phyloP scores from a whole-genome alignment of 2,888 invertebrate genomes.

The Agrotis exclamationis region DNA sequence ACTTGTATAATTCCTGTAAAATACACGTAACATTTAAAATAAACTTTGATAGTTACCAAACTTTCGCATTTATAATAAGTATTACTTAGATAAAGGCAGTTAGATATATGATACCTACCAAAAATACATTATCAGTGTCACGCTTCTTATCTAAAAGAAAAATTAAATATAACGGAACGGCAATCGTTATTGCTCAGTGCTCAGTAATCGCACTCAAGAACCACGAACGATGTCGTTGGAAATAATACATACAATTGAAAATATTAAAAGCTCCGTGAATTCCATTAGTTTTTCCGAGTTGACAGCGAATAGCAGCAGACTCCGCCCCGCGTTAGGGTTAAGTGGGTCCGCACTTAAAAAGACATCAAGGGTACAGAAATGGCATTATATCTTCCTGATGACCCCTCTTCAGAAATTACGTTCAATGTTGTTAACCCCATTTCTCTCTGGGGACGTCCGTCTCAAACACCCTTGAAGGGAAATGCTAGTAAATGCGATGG shows the following conservation, averaged over 20 bases:
- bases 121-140: background rate
- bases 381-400: slow-evolving; percentile 90
- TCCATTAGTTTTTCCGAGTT: slow-evolving; percentile 77
- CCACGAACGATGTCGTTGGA: slow-evolving; percentile 15
- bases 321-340: slow-evolving; percentile 84
- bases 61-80: too few relatives aligned
- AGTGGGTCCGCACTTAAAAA: slow-evolving; percentile 90
- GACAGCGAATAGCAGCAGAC: slow-evolving; percentile 75
- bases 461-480: slow-evolving; percentile 65
- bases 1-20: too few relatives aligned
- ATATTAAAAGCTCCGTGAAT: slow-evolving; percentile 65
- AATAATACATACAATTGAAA: slow-evolving; percentile 56
- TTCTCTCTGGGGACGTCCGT: slow-evolving; percentile 75
- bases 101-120: too few relatives aligned
- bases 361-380: slow-evolving; percentile 90
- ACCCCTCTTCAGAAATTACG: slow-evolving; percentile 87
- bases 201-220: slow-evolving; percentile 16
- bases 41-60: too few relatives aligned
- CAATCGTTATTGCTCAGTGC: slow-evolving; percentile 4
- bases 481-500: slow-evolving; percentile 64
- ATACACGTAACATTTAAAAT: too few relatives aligned
- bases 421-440: slow-evolving; percentile 83
- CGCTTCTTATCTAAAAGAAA: background rate
- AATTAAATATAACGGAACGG: slow-evolving; percentile 18
- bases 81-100: too few relatives aligned